These are phyloP conservation scores for Platalea minor DNA, from an alignment of 2,797 vertebrate genomes.

Conservation along the genomic window DNA sequence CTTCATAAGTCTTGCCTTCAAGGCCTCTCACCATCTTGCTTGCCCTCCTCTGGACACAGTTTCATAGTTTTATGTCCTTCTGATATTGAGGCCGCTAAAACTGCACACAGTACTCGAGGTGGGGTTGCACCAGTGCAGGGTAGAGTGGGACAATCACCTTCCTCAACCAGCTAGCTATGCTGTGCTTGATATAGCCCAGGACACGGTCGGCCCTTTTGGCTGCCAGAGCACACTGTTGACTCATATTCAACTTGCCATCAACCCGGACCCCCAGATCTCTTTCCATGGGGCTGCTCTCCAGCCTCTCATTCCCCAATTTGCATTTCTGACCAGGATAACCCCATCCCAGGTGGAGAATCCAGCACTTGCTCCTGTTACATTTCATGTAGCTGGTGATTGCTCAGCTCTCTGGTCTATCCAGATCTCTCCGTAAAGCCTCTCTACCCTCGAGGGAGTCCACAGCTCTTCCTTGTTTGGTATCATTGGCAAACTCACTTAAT, in stretches of 20 bases:
- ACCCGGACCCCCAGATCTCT: background rate
- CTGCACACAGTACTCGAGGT: accelerated
- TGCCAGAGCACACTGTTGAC: no score
- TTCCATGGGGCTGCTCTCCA: background rate
- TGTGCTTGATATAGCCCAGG: no score
- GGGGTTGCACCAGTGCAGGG: no score
- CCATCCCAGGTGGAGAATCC: background rate
- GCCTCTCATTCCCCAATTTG: background rate
- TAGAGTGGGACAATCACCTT: background rate
- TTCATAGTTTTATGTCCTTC: background rate
- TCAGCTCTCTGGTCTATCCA: background rate
- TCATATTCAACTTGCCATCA: background rate
- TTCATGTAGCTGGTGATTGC: background rate
- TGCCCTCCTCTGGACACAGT: background rate
- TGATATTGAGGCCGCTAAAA: background rate
- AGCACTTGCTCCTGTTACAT: background rate
- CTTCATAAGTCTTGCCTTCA: accelerated
- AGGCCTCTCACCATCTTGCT: background rate
- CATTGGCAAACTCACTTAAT: background rate
- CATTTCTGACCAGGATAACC: background rate
- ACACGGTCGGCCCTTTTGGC: no score
- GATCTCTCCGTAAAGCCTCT: background rate
- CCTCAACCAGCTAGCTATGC: no score
- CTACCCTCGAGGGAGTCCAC: background rate
- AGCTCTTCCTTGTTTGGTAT: background rate